Evolutionary conservation across 2,113 vertebrate species (phyloP), one percentile per base, ranked within the genome.

Genomic region (Kobus ellipsiprymnus): DNA sequence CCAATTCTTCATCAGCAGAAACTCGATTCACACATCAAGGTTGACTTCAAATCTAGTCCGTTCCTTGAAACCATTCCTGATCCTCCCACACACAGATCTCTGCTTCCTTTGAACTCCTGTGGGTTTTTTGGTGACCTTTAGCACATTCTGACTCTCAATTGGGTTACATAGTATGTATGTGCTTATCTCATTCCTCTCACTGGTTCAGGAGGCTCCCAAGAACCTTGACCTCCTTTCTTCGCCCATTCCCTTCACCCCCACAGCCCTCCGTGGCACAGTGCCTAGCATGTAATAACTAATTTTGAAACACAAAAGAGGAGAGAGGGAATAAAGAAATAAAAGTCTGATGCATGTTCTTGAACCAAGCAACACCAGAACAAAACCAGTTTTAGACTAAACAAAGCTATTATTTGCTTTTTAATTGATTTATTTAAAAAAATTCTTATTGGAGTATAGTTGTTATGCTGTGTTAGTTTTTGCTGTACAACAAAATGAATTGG

Each of bases 81-180:
- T 44, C 11, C 23, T 54, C 11, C 23, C 29, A 6, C 15, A 29
- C 11, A 33, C 1, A 83, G n/a, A 17, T 52, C 17, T 40, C 27
- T 64, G 6, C 44, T 44, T 29, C 60, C 36, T 78, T 50, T 40
- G 64, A 85, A 46, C 15, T 52, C 25, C 10, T 0, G 7, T 10
- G 25, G 64, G 57, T 16, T 46, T 87, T 67, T 90, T 57, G 10
- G 2, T 30, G 67, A 21, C 16, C 36, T n/a, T 67, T 23, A 21
- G 27, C 55, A 23, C 14, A 16, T 19, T 71, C 54, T 21, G 52
- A 50, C 83, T 48, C 2, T 3, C 17, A 13, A 15, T 5, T 60
- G 60, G 55, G 46, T n/a, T 36, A 2, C 5, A 1, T 7, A 14
- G 29, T 29, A 6, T 4, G 3, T 2, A 4, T 2, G 23, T 67